Evolutionary conservation across 2,797 vertebrate genomes (phyloP).

Genomic region (Valencia hispanica): DNA sequence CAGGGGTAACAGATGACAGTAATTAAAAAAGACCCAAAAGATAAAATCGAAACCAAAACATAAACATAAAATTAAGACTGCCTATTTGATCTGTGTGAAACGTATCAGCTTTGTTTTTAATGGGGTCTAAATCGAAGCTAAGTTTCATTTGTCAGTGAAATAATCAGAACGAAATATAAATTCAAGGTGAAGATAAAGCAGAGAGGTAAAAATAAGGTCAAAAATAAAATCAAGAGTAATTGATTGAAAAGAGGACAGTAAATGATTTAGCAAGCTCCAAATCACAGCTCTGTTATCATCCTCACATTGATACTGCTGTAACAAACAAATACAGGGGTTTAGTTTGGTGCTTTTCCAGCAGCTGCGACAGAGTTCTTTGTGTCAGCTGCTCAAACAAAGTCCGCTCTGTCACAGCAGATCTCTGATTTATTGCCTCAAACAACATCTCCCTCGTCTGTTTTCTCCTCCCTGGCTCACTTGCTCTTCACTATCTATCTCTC

Average conservation of each 20-base stretch:
- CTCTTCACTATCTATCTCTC: constrained; percentile 15
- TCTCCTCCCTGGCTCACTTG: constrained; percentile 29
- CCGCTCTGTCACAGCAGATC: constrained; percentile 42
- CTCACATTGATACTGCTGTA: constrained; percentile 7
- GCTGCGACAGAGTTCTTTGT: constrained; percentile 26
- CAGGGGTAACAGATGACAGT: background rate
- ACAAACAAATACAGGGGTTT: constrained; percentile 10
- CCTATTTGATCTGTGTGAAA: constrained; percentile 21
- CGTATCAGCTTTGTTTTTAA: constrained; percentile 24
- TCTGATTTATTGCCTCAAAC: constrained; percentile 57
- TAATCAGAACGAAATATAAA: background rate
- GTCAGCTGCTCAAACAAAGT: constrained; percentile 54
- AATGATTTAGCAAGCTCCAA: background rate
- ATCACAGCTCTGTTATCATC: constrained; percentile 15
- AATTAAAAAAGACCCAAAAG: background rate
- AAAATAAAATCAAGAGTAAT: background rate
- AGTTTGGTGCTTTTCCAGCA: constrained; percentile 26
- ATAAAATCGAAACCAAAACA: background rate
- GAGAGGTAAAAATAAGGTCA: background rate
- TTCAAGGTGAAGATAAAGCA: background rate
- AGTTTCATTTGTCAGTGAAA: background rate
- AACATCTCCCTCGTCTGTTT: constrained; percentile 11
- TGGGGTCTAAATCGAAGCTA: constrained; percentile 23
- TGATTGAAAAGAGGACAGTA: background rate
- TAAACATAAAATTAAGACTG: background rate